Base-by-base conservation (phyloP, 2,797 vertebrate genomes). In the Morelia viridis region DNA sequence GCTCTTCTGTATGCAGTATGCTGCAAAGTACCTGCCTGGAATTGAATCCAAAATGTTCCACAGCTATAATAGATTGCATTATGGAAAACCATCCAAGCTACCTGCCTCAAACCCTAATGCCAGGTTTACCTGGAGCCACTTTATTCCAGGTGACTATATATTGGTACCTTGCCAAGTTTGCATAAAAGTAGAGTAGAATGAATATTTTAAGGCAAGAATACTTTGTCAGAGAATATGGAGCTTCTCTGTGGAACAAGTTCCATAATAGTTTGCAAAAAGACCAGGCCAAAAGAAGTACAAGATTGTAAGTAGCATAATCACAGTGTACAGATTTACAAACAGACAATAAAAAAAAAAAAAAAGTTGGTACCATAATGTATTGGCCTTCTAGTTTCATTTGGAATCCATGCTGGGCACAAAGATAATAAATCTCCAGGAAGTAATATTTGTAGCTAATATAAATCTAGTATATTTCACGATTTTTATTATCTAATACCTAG, bases 61-160 rank as follows among this genome's bases (percentile, higher is more conserved):
- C 50, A 53, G 50, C 8, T 8, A 53, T 53, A 53, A 53, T 53
- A 53, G 94, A 94, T 94, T 89, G 57, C 17, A 85, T 87, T 68
- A 65, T 56, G 3, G 85, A 94, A 94, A 50, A 86, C 9, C 17
- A 15, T 35, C 58, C 80, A 90, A 83, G 65, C 24, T 90, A 83
- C 31, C 0, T 0, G 89, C 86, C 80, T 22, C 9, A 13, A 93
- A 64, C 22, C 89, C 60, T 91, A 93, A 93, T 62, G 26, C 13
- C 13, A 68, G 91, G 85, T 41, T 89, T 91, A n/a, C 88, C 92
- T 96, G 87, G 88, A 87, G 85, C 76, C 0, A 85, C 1, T 85
- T 87, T 87, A 91, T 95, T 95, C 92, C 87, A 91, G 80, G 93
- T 88, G 89, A 91, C 92, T 92, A 94, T 94, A 93, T 94, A 26